These are phyloP conservation scores for Rhopilema esculentum DNA, from an alignment of 30 jellyfish, hydroid and myxozoan species.

Conservation along the genomic window DNA sequence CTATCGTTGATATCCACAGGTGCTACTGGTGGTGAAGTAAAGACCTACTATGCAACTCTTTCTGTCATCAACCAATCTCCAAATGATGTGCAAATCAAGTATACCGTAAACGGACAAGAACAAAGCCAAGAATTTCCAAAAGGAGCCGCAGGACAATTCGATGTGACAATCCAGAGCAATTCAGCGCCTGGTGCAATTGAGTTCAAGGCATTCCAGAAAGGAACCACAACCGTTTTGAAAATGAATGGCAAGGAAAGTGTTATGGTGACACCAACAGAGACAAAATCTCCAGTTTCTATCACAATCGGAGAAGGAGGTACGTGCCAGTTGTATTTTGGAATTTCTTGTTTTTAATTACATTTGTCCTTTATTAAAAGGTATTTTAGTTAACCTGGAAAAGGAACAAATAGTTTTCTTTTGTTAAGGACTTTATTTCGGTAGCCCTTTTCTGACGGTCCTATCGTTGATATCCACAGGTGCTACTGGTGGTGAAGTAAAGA, in stretches of 20 bases:
- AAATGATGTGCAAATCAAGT: conserved; percentile 56
- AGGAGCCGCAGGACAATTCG: conserved; percentile 62
- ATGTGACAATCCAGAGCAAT: conserved; percentile 63
- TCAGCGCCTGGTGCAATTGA: conserved; percentile 72
- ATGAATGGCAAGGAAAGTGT: conserved; percentile 68
- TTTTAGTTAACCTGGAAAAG: no score
- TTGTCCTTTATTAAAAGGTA: no score
- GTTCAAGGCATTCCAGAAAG: conserved; percentile 79
- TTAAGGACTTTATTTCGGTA: no score
- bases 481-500: conserved; percentile 26
- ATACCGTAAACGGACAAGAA: conserved; percentile 58
- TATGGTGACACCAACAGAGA: conserved; percentile 63
- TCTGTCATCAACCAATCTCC: conserved; percentile 82
- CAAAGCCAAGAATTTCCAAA: conserved; percentile 76
- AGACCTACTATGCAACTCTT: conserved; percentile 70
- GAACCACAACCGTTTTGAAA: conserved; percentile 51
- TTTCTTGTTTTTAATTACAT: no score
- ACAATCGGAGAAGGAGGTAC: conserved; percentile 48
- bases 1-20: background rate
- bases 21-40: conserved; percentile 23
- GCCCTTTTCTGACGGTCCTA: no score
- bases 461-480: background rate
- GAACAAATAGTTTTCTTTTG: no score
- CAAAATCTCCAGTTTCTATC: conserved; percentile 46
- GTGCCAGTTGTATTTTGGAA: background rate